Conservation (phyloP, 2,113 vertebrate genomes). For the Lichenostomus cassidix region DNA sequence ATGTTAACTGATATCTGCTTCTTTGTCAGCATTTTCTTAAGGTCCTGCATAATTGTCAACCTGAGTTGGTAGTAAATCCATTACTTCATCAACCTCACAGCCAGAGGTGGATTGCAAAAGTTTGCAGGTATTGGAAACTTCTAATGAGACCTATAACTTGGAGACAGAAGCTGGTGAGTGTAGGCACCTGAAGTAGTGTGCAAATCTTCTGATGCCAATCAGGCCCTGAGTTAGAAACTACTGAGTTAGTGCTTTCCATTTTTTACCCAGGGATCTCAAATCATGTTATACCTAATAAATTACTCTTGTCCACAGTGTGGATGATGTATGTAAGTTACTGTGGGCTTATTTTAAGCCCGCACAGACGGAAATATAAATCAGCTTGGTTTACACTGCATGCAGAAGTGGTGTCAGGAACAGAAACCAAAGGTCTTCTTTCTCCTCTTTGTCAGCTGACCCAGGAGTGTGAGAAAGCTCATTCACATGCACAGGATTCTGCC, state of each 20-base stretch:
- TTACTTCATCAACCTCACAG: not conserved
- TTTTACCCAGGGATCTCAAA: not conserved
- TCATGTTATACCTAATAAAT: not conserved
- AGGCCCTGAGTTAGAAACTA: not conserved
- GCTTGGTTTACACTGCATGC: not conserved
- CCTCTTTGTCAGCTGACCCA: not conserved
- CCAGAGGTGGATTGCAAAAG: not conserved
- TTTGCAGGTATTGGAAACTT: not conserved
- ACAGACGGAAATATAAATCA: not conserved
- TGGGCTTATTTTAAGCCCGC: not conserved
- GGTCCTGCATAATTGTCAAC: not conserved
- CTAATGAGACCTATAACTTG: not conserved
- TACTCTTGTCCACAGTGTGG: not conserved
- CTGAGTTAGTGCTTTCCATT: not conserved
- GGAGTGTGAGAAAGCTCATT: not conserved
- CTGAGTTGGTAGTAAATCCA: not conserved
- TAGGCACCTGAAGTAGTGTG: not conserved
- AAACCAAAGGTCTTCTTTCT: constrained; percentile 12
- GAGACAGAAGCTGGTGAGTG: not conserved
- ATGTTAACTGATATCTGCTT: not conserved
- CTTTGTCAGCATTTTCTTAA: not conserved
- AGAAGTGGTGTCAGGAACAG: not conserved
- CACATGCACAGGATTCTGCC: not conserved
- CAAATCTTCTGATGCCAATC: not conserved
- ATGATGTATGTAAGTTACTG: not conserved